Percentiles rank a stretch among this genome's conserved stretches.
phyloP scores from a whole-genome alignment of 2,888 invertebrate genomes.

The Nephrotoma flavescens region DNA sequence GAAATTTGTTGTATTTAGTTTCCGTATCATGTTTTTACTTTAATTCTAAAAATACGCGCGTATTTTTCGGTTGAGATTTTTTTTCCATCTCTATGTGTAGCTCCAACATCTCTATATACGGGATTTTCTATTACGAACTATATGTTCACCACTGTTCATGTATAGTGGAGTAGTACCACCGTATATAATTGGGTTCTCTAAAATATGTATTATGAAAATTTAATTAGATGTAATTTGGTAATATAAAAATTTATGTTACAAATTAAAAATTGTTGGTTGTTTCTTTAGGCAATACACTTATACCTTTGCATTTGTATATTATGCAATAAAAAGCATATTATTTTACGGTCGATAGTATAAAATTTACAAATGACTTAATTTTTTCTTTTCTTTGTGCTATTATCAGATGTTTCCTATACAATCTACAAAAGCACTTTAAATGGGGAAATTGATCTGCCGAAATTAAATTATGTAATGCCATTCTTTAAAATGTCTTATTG shows the following conservation, averaged over 20 bases:
- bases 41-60: not conserved
- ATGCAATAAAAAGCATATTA: not conserved
- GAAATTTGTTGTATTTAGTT: not conserved
- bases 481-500: not conserved
- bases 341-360: not conserved
- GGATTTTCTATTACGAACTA: not conserved
- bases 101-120: not conserved
- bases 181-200: not conserved
- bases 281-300: not conserved
- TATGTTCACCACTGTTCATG: not conserved
- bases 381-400: not conserved
- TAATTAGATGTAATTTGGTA: not conserved
- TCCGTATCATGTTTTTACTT: not conserved
- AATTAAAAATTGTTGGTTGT: not conserved
- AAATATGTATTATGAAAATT: not conserved
- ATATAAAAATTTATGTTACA: not conserved
- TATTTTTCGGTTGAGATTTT: not conserved
- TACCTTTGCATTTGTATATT: not conserved
- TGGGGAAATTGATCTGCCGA: not conserved
- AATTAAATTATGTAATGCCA: not conserved
- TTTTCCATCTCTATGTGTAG: too few relatives aligned
- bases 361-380: not conserved
- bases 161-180: not conserved
- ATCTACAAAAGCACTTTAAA: not conserved
- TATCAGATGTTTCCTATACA: not conserved